Evolutionary conservation across 2,797 vertebrate species (phyloP).

Genomic region (Oryzias sinensis): DNA sequence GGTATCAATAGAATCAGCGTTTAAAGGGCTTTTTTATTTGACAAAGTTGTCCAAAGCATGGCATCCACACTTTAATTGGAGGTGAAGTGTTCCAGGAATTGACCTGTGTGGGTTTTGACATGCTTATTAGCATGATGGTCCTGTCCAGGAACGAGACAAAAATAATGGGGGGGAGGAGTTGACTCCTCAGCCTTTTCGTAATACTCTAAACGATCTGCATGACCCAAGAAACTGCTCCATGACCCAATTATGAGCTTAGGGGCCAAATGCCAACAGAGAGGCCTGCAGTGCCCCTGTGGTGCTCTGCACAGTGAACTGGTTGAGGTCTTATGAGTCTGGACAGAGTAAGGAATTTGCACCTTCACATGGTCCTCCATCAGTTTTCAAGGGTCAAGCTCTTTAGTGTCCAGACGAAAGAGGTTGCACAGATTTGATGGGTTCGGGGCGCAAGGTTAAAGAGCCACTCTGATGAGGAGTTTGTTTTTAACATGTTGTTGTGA

Average conservation of each 20-base stretch:
- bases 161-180: neutral
- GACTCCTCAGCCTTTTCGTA: neutral
- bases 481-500: too few relatives aligned
- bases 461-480: too few relatives aligned
- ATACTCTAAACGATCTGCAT: constrained; percentile 26
- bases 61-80: too few relatives aligned
- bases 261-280: constrained; percentile 50
- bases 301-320: constrained; percentile 68
- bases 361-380: constrained; percentile 59
- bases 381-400: constrained; percentile 72
- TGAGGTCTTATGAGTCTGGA: constrained; percentile 74
- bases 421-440: constrained; percentile 50
- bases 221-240: constrained; percentile 30
- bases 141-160: neutral
- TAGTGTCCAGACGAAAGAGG: constrained; percentile 66
- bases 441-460: constrained; percentile 35
- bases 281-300: constrained; percentile 56
- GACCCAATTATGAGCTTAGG: constrained; percentile 49
- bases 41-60: too few relatives aligned
- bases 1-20: too few relatives aligned
- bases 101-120: constrained; percentile 9
- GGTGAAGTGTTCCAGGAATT: neutral
- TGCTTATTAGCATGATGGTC: constrained; percentile 4
- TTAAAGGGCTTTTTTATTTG: too few relatives aligned
- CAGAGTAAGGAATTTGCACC: constrained; percentile 75